Evolutionary conservation across 1,140 invertebrate genomes (phyloP).

Genomic region (Lordiphosa stackelbergi): DNA sequence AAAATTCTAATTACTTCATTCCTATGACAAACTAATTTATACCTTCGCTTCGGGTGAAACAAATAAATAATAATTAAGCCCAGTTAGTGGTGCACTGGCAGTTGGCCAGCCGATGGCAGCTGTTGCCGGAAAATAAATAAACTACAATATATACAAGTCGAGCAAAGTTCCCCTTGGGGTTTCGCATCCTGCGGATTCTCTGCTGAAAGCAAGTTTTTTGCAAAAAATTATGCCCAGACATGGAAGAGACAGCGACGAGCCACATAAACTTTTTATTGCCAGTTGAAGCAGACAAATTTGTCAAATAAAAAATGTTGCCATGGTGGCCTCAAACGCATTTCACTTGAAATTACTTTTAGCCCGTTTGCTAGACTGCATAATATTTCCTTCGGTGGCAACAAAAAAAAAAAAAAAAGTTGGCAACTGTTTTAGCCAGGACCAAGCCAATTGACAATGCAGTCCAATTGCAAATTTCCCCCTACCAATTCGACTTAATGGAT

Average conservation of each 20-base stretch:
- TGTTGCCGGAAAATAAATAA: conserved; percentile 31
- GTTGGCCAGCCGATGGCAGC: conserved; percentile 36
- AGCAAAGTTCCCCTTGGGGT: conserved; percentile 10
- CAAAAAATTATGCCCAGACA: conserved; percentile 17
- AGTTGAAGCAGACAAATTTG: conserved; percentile 19
- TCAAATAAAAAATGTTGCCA: conserved; percentile 24
- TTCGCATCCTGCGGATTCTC: conserved; percentile 4
- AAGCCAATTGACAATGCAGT: conserved; percentile 48
- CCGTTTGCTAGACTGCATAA: conserved; percentile 32
- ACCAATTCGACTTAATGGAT: conserved; percentile 49
- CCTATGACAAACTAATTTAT: conserved; percentile 3
- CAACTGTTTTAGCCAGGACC: conserved; percentile 23
- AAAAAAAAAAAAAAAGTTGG: conserved; percentile 30
- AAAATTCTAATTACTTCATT: background rate
- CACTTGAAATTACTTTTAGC: conserved; percentile 24
- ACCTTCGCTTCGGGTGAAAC: background rate
- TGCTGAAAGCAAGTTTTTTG: conserved; percentile 17
- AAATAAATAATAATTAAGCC: conserved; percentile 60
- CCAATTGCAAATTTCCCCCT: conserved; percentile 16
- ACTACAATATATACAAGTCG: conserved; percentile 11
- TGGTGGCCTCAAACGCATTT: too few relatives aligned
- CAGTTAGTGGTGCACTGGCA: conserved; percentile 45
- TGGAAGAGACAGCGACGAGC: conserved; percentile 37
- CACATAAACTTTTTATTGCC: conserved; percentile 34
- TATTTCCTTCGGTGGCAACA: conserved; percentile 37